Evolutionary conservation across 1,140 invertebrate genomes (phyloP).

Genomic region (Dreissena rostriformis): DNA sequence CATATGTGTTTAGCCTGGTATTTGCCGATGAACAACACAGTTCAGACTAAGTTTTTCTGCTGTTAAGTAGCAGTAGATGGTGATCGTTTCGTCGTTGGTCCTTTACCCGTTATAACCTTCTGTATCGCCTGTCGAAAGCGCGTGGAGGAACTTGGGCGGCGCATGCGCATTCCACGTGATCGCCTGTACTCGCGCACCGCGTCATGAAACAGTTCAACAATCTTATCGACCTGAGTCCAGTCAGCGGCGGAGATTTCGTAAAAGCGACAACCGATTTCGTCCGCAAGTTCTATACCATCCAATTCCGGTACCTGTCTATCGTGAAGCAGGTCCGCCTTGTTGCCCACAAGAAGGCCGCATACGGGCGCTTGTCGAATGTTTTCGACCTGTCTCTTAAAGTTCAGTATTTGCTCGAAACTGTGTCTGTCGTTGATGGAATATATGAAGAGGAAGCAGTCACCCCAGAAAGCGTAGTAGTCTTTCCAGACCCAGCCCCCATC

Average conservation of each 20-base stretch:
- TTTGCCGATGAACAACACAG: too few species aligned
- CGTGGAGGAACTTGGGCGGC: slow-evolving; percentile 71
- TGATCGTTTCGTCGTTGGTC: slow-evolving; percentile 10
- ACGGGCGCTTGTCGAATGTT: slow-evolving; percentile 86
- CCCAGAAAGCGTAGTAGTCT: slow-evolving; percentile 84
- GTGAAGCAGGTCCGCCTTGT: slow-evolving; percentile 96
- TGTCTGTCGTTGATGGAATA: slow-evolving; percentile 95
- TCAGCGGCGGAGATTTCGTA: slow-evolving; percentile 88
- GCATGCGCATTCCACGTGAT: slow-evolving; percentile 56
- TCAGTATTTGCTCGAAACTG: slow-evolving; percentile 90
- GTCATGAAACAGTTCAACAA: slow-evolving; percentile 68
- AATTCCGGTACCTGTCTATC: slow-evolving; percentile 92
- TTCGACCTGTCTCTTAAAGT: slow-evolving; percentile 89
- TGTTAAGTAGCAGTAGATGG: not conserved
- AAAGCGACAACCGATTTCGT: slow-evolving; percentile 90
- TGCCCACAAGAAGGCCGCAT: slow-evolving; percentile 89
- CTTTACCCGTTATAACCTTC: slow-evolving; percentile 75
- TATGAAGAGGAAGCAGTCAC: slow-evolving; percentile 93
- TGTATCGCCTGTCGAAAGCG: slow-evolving; percentile 76
- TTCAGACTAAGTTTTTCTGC: too few species aligned
- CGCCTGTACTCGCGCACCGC: slow-evolving; percentile 62
- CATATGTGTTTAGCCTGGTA: too few species aligned
- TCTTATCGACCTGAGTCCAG: slow-evolving; percentile 68
- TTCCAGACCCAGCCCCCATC: slow-evolving; percentile 66
- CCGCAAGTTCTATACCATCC: slow-evolving; percentile 87